Percentiles rank a stretch among this genome's conserved stretches.
These are phyloP conservation scores for Boloria selene DNA, from an alignment of 2,888 invertebrate species.

Conservation along the genomic window DNA sequence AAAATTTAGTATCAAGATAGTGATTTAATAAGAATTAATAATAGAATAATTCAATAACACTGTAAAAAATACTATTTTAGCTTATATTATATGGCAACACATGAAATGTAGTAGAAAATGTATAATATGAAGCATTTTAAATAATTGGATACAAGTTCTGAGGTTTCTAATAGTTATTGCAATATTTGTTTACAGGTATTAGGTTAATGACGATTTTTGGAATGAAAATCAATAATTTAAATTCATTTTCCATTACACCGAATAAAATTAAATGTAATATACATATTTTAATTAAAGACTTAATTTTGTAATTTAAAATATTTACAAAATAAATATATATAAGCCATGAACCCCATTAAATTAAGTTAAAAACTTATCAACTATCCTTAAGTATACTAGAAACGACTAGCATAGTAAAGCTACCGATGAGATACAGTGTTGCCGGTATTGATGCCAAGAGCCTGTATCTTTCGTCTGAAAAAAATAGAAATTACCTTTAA, in stretches of 20 bases:
- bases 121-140: neutral
- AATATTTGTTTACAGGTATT: too few relatives aligned
- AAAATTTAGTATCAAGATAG: too few relatives aligned
- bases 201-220: too few relatives aligned
- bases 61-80: neutral
- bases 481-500: slow-evolving; percentile 55
- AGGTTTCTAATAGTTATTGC: too few relatives aligned
- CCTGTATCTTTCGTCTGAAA: slow-evolving; percentile 89
- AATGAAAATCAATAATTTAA: too few relatives aligned
- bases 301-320: neutral
- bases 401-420: slow-evolving; percentile 85
- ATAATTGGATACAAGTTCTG: neutral
- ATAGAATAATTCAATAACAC: neutral
- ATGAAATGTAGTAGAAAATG: neutral
- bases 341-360: neutral
- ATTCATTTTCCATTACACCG: too few relatives aligned
- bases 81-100: slow-evolving; percentile 11
- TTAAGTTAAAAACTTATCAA: slow-evolving; percentile 53
- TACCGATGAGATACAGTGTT: slow-evolving; percentile 87
- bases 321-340: neutral
- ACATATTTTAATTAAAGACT: too few relatives aligned
- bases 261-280: too few relatives aligned
- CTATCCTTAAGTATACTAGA: slow-evolving; percentile 68
- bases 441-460: slow-evolving; percentile 91
- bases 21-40: too few relatives aligned